A percentile compares a stretch with the other conserved stretches of the same genome.
These are phyloP conservation scores for Gymnobelideus leadbeateri DNA, from an alignment of 2,113 vertebrate genomes.

Conservation along the genomic window DNA sequence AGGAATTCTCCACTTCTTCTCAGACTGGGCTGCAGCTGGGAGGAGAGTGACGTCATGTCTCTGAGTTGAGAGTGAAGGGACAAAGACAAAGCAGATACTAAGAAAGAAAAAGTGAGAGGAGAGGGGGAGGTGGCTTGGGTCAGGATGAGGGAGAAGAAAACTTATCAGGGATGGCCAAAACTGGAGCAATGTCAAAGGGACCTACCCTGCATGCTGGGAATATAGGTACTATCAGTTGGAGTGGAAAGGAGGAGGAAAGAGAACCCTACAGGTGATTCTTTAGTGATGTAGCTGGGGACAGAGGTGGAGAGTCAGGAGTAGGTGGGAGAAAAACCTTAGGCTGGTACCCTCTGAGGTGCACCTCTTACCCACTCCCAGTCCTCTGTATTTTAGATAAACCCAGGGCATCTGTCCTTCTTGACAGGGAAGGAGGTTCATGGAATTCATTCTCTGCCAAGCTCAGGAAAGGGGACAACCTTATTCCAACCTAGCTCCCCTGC, in stretches of 20 bases:
- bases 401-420: not conserved
- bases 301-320: not conserved
- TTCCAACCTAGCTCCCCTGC: not conserved
- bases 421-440: not conserved
- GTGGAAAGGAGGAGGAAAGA: not conserved
- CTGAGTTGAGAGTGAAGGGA: not conserved
- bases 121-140: not conserved
- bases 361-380: not conserved
- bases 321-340: not conserved
- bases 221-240: not conserved
- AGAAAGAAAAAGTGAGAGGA: not conserved
- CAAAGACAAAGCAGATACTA: not conserved
- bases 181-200: not conserved
- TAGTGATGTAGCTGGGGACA: not conserved
- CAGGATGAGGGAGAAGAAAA: slow-evolving; percentile 29
- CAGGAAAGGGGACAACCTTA: not conserved
- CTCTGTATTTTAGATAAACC: not conserved
- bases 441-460: not conserved
- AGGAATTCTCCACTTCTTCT: not conserved
- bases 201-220: not conserved
- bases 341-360: not conserved
- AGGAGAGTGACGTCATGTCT: slow-evolving; percentile 44
- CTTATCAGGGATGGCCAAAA: not conserved
- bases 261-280: not conserved
- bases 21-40: not conserved